Conservation (phyloP, 2,888 invertebrate genomes). For the Andrena hattorfiana region DNA sequence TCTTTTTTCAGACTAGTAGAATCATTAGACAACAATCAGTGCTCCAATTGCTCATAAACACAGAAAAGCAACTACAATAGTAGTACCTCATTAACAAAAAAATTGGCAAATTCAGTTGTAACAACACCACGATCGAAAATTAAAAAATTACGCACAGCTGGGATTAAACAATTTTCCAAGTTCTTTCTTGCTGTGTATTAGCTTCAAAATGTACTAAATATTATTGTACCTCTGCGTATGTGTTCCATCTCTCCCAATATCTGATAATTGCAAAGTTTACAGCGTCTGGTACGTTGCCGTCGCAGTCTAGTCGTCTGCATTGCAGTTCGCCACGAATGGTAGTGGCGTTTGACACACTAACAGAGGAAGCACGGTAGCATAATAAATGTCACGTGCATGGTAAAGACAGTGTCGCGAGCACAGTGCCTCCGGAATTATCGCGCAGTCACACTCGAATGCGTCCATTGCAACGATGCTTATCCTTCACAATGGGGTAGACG, state of each 20-base stretch:
- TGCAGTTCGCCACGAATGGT: conserved; percentile 50
- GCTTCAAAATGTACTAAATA: background rate
- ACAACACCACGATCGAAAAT: no score
- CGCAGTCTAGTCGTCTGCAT: conserved; percentile 58
- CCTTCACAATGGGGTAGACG: background rate
- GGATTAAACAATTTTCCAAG: background rate
- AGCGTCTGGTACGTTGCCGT: conserved; percentile 32
- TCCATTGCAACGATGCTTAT: conserved; percentile 12
- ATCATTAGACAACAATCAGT: no score
- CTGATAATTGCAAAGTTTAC: conserved; percentile 3
- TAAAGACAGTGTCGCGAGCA: conserved; percentile 32
- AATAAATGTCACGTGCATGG: conserved; percentile 65
- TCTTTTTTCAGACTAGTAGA: no score
- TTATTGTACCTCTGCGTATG: background rate
- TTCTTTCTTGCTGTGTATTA: background rate
- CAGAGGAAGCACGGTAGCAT: conserved; percentile 44
- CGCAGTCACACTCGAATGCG: conserved; percentile 29
- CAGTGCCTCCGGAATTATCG: conserved; percentile 49
- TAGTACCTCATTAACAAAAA: no score
- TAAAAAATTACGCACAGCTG: no score
- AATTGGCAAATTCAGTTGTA: no score
- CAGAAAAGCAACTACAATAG: no score
- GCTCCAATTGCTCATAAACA: no score
- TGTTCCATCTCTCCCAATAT: background rate
- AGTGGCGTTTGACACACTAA: conserved; percentile 51